A percentile compares a stretch with the other conserved stretches of the same genome.
phyloP scores from a whole-genome alignment of 1,140 invertebrate genomes.

The Drosophila varians region DNA sequence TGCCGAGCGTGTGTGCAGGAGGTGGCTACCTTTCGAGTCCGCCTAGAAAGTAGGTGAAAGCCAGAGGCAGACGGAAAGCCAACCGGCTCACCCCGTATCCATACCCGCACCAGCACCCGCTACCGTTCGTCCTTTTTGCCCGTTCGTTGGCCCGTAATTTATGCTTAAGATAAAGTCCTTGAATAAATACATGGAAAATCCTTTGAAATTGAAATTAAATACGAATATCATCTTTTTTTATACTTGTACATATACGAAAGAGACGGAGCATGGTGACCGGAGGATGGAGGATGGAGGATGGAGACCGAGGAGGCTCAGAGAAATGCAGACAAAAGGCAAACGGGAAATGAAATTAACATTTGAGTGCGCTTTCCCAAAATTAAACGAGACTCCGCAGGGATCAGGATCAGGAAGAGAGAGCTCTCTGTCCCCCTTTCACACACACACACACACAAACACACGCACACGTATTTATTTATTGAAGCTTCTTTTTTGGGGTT shows the following conservation, averaged over 20 bases:
- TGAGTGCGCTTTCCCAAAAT: slow-evolving; percentile 73
- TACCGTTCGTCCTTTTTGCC: slow-evolving; percentile 19
- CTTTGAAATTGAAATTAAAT: slow-evolving; percentile 83
- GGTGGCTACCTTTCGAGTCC: slow-evolving; percentile 57
- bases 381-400: slow-evolving; percentile 58
- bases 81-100: slow-evolving; percentile 55
- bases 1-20: slow-evolving; percentile 11
- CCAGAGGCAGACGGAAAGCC: slow-evolving; percentile 50
- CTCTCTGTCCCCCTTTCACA: neutral
- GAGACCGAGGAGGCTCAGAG: slow-evolving; percentile 9
- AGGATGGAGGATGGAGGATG: too few relatives aligned
- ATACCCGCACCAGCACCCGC: slow-evolving; percentile 50
- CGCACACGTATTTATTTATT: slow-evolving; percentile 68
- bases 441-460: slow-evolving; percentile 5
- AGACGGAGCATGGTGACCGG: too few relatives aligned
- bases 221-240: slow-evolving; percentile 77
- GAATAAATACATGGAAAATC: slow-evolving; percentile 83
- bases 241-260: slow-evolving; percentile 32
- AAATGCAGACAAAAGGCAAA: slow-evolving; percentile 73
- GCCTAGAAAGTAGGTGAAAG: slow-evolving; percentile 78
- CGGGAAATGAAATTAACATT: slow-evolving; percentile 81
- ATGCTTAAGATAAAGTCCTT: slow-evolving; percentile 83
- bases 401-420: neutral
- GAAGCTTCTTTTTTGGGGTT: slow-evolving; percentile 41
- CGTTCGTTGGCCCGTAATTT: slow-evolving; percentile 82